Percentiles rank a stretch among this genome's conserved stretches.
These are phyloP conservation scores for Nothura maculosa DNA, from an alignment of 2,797 vertebrate species.

Conservation along the genomic window DNA sequence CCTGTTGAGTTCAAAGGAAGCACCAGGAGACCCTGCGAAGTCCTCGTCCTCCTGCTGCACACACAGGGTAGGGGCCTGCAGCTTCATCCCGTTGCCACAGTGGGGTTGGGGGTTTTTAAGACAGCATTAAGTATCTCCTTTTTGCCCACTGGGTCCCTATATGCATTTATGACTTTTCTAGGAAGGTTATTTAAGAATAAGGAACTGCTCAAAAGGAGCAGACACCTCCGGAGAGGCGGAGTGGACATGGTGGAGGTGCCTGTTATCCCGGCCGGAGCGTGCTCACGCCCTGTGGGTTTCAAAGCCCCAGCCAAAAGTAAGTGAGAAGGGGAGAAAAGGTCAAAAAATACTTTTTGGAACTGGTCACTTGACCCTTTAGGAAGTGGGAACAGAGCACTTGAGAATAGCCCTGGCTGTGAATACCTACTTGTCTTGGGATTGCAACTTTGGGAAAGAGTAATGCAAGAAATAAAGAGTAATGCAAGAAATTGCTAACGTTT, in stretches of 20 bases:
- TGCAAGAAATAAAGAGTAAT: not conserved
- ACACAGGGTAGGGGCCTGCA: not conserved
- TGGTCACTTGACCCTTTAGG: not conserved
- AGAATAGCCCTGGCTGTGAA: not conserved
- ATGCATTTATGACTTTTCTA: accelerated
- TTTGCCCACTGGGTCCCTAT: not conserved
- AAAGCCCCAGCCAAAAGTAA: not conserved
- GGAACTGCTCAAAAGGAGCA: accelerated
- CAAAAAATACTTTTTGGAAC: not conserved
- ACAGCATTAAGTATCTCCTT: not conserved
- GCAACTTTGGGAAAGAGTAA: not conserved
- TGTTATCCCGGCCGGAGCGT: not conserved
- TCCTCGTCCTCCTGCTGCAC: not conserved
- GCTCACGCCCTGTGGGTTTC: not conserved
- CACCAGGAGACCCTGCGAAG: not conserved
- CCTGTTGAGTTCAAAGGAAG: not conserved
- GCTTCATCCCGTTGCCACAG: not conserved
- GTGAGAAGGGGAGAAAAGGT: not conserved
- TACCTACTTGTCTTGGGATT: not conserved
- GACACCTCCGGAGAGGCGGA: not conserved
- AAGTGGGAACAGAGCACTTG: not conserved
- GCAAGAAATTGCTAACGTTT: not conserved
- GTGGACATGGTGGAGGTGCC: not conserved
- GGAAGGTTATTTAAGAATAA: not conserved
- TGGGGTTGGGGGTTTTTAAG: not conserved